phyloP scores from a whole-genome alignment of 2,888 invertebrate species.

The Ischnura elegans region DNA sequence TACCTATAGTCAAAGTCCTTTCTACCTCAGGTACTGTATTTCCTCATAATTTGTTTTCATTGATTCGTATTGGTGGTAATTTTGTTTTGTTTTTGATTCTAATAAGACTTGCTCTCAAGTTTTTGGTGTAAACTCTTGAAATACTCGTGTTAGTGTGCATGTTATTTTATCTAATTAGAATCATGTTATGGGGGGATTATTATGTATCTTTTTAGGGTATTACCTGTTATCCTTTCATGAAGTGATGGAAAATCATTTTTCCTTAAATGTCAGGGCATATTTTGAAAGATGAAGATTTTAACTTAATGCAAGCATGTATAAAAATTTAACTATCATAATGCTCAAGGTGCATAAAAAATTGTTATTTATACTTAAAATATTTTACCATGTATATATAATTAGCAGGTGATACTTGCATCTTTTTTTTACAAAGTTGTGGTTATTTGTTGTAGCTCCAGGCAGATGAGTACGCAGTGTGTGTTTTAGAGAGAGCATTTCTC shows the following conservation, averaged over 20 bases:
- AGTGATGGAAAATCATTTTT: background rate
- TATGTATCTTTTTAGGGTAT: conserved; percentile 17
- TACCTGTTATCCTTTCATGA: conserved; percentile 1
- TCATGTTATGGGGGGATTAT: conserved; percentile 53
- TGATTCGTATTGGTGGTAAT: conserved; percentile 32
- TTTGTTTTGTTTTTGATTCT: conserved; percentile 12
- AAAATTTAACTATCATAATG: background rate
- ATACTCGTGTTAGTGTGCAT: conserved; percentile 23
- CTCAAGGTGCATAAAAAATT: background rate
- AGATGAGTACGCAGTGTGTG: background rate
- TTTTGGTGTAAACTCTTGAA: conserved; percentile 32
- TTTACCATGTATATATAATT: background rate
- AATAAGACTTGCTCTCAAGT: background rate
- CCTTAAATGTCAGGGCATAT: conserved; percentile 15
- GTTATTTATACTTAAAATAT: background rate
- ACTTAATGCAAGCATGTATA: background rate
- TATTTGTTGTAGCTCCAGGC: background rate
- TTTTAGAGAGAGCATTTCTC: background rate
- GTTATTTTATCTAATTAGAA: conserved; percentile 46
- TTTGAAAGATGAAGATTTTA: conserved; percentile 62
- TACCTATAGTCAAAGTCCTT: conserved; percentile 61
- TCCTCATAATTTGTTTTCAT: conserved; percentile 49
- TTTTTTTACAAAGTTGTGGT: background rate
- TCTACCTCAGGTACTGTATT: conserved; percentile 65
- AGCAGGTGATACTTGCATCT: background rate